Evolutionary conservation across 2,113 vertebrate genomes (phyloP).

Genomic region (Nannobrachium achirus): DNA sequence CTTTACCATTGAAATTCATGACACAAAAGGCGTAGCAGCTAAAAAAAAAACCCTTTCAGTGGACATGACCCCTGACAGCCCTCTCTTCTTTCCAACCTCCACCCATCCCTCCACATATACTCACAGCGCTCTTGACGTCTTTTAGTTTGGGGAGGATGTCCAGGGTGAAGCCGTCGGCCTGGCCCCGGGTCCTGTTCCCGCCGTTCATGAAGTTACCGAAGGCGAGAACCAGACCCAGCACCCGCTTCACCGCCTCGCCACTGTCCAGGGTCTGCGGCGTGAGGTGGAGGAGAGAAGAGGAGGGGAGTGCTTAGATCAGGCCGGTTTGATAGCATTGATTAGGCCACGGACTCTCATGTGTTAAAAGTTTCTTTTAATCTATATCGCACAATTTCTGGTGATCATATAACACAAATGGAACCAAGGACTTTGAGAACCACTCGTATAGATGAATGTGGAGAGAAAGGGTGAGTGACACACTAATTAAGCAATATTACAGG

Average conservation of each 20-base stretch:
- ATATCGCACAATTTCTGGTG: no score
- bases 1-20: background rate
- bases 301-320: constrained; percentile 1
- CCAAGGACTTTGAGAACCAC: no score
- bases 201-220: constrained; percentile 99
- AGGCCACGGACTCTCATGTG: no score
- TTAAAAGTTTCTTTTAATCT: no score
- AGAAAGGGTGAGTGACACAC: no score
- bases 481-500: no score
- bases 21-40: background rate
- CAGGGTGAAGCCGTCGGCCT: constrained; percentile 93
- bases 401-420: no score
- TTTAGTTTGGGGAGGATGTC: constrained; percentile 98
- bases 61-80: no score
- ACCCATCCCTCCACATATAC: constrained; percentile 53
- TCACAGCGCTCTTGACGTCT: constrained; percentile 98
- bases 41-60: background rate
- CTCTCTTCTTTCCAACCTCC: background rate
- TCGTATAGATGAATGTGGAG: no score
- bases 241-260: constrained; percentile 83
- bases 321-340: no score
- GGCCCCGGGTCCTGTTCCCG: constrained; percentile 93
- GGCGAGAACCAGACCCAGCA: constrained; percentile 92
- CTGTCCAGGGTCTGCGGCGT: constrained; percentile 84
- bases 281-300: background rate